Evolutionary conservation across 2,113 vertebrate genomes (phyloP), one percentile per base, ranked within the genome.

Genomic region (Zeus faber): DNA sequence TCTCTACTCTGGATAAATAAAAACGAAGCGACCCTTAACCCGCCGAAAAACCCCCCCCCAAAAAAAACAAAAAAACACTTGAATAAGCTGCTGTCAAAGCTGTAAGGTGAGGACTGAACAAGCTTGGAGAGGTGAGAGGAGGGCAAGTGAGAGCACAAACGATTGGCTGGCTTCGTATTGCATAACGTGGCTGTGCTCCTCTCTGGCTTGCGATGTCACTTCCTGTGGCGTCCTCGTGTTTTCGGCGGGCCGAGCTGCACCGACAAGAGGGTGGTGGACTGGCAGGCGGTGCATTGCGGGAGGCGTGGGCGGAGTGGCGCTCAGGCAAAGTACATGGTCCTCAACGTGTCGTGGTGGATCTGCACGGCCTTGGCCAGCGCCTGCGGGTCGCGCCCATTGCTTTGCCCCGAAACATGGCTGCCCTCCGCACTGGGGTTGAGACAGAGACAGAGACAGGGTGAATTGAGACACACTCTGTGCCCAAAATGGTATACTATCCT

Each of bases 111-210:
- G 31, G n/a, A n/a, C n/a, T n/a, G n/a, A n/a, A n/a, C 2, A n/a
- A n/a, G 13, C n/a, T n/a, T 37, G 33, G 25, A 43, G 8, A 9
- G 43, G 23, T 7, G 9, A 25, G 31, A 6, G 45, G 65, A n/a
- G 23, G 37, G 47, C 17, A 49, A 54, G 47, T 29, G 85, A 81
- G 83, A 82, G 71, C 70, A 83, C 59, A 88, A 91, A 90, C 88
- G 66, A 87, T 87, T 91, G 92, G 93, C 92, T 93, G 92, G 90
- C 91, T 93, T 92, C 85, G 87, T 89, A 91, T 95, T 95, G 92
- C 88, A 95, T 94, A 93, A 93, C 84, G 90, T 89, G 89, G 90
- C 92, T 89, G 86, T 84, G 83, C 89, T 92, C 89, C 83, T 91
- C 64, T 57, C 68, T 46, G 53, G 62, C 69, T 69, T 57, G 33